These are phyloP conservation scores for Drosophila subquinaria DNA, from an alignment of 2,888 invertebrate species.

Conservation along the genomic window DNA sequence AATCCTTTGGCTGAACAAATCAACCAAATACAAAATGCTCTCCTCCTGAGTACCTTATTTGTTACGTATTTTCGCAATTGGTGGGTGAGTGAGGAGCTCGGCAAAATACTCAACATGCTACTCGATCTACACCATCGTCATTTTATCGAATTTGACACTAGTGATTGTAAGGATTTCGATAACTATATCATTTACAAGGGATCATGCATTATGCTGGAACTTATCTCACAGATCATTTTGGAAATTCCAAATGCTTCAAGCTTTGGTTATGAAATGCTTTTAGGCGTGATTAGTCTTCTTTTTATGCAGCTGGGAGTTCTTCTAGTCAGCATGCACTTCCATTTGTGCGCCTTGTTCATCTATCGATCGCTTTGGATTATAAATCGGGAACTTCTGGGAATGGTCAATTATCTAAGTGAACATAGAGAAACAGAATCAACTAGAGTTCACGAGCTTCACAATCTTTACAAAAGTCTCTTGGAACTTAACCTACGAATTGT, in stretches of 20 bases:
- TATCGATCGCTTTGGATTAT: conserved; percentile 54
- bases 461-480: conserved; percentile 36
- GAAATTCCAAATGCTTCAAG: neutral
- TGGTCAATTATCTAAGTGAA: neutral
- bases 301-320: conserved; percentile 12
- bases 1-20: conserved; percentile 34
- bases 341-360: conserved; percentile 34
- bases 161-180: conserved; percentile 27
- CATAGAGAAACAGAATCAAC: neutral
- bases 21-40: neutral
- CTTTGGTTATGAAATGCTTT: neutral
- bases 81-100: conserved; percentile 44
- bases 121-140: conserved; percentile 9
- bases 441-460: conserved; percentile 19
- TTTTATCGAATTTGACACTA: neutral
- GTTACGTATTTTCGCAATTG: conserved; percentile 33
- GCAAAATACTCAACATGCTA: conserved; percentile 27
- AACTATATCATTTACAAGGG: conserved; percentile 35
- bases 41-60: conserved; percentile 12
- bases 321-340: conserved; percentile 45
- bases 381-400: conserved; percentile 36
- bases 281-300: neutral
- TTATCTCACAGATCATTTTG: conserved; percentile 26
- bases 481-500: conserved; percentile 25
- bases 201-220: conserved; percentile 6